Conservation (phyloP, 2,888 invertebrate species). For the Unio delphinus region DNA sequence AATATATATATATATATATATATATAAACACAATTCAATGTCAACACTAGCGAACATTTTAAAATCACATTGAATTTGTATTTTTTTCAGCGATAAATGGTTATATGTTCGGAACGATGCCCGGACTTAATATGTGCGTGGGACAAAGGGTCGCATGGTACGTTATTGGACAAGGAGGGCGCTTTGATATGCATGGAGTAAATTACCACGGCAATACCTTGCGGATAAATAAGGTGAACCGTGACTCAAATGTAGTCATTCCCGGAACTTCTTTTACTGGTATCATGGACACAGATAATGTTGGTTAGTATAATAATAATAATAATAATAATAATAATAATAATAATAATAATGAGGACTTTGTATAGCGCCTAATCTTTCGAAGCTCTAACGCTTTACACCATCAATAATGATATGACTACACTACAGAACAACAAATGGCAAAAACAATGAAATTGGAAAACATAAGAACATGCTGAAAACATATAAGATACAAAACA, state of each 20-base stretch:
- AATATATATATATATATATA: too few relatives aligned
- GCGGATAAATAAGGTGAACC: not conserved
- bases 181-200: not conserved
- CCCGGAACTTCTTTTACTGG: not conserved
- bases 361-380: too few relatives aligned
- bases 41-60: not conserved
- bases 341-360: too few relatives aligned
- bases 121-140: not conserved
- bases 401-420: too few relatives aligned
- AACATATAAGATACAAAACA: too few relatives aligned
- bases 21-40: not conserved
- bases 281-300: constrained; percentile 1
- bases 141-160: not conserved
- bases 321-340: too few relatives aligned
- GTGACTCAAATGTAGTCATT: not conserved
- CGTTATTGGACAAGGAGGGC: not conserved
- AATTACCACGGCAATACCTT: constrained; percentile 1
- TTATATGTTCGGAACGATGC: not conserved
- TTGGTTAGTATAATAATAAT: not conserved
- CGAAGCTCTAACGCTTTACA: too few relatives aligned
- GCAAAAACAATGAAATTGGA: too few relatives aligned
- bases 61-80: not conserved
- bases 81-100: not conserved
- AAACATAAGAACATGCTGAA: too few relatives aligned
- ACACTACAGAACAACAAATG: too few relatives aligned